These are phyloP conservation scores for Psilanteris sp. DNA, from an alignment of 1,140 invertebrate species.

Conservation along the genomic window DNA sequence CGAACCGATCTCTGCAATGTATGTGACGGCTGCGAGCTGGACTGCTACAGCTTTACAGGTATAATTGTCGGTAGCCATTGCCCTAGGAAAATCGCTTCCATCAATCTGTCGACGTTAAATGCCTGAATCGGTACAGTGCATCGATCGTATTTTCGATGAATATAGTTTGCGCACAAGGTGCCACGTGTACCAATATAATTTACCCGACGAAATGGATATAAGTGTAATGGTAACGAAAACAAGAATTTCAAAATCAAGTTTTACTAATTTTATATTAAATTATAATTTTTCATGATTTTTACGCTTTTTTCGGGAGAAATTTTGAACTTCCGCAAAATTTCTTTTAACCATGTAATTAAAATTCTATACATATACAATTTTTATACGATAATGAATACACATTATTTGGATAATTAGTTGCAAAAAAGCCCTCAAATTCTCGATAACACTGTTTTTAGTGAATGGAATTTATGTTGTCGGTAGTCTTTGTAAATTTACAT, in stretches of 20 bases:
- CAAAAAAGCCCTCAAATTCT: too few species aligned
- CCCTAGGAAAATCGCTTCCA: constrained; percentile 75
- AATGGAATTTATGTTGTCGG: too few species aligned
- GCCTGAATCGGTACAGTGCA: constrained; percentile 50
- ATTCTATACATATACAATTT: too few species aligned
- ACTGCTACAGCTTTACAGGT: constrained; percentile 70
- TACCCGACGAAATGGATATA: constrained; percentile 25
- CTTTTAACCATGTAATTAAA: too few species aligned
- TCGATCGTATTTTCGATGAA: constrained; percentile 55
- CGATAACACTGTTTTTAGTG: too few species aligned
- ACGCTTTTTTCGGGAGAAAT: too few species aligned
- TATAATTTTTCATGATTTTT: too few species aligned
- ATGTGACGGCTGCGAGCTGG: constrained; percentile 69
- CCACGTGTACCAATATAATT: constrained; percentile 48
- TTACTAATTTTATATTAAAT: too few species aligned
- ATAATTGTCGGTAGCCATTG: constrained; percentile 77
- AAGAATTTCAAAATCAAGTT: constrained; percentile 9
- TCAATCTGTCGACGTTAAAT: constrained; percentile 76
- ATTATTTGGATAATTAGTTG: too few species aligned
- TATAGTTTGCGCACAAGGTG: constrained; percentile 45
- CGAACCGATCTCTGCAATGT: constrained; percentile 72
- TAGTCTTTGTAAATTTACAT: too few species aligned
- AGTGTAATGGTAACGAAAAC: constrained; percentile 8
- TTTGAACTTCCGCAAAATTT: too few species aligned
- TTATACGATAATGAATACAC: too few species aligned